These are phyloP conservation scores for Strigamia crassipes DNA, from an alignment of 2,888 invertebrate species.

Conservation along the genomic window DNA sequence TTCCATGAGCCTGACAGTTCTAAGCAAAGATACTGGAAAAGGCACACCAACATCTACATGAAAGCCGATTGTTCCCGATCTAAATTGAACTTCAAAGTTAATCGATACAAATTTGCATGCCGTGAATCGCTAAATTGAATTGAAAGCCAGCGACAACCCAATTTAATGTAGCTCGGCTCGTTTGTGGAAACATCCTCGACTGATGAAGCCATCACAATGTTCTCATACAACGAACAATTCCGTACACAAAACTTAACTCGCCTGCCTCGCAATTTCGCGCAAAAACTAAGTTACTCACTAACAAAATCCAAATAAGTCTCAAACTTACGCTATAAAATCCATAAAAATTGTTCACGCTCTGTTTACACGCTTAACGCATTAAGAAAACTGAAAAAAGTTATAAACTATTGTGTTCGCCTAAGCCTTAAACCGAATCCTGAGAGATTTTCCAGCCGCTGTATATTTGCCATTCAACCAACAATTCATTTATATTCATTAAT, in stretches of 20 bases:
- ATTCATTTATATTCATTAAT: constrained; percentile 35
- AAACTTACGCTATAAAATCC: too few relatives aligned
- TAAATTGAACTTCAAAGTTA: constrained; percentile 36
- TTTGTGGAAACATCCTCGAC: constrained; percentile 36
- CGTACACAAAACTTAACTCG: not conserved
- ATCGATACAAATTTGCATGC: constrained; percentile 35
- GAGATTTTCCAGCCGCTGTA: not conserved
- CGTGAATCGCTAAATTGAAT: constrained; percentile 38
- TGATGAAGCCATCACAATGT: constrained; percentile 35
- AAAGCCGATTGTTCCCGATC: constrained; percentile 36
- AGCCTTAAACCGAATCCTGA: too few relatives aligned
- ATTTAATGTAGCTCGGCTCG: constrained; percentile 42
- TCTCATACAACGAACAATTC: constrained; percentile 7
- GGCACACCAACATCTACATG: not conserved
- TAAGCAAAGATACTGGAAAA: constrained; percentile 6
- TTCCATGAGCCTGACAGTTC: constrained; percentile 34
- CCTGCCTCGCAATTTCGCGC: not conserved
- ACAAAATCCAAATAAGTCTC: not conserved
- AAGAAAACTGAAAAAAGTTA: not conserved
- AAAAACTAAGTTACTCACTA: not conserved
- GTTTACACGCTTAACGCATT: too few relatives aligned
- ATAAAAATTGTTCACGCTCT: too few relatives aligned
- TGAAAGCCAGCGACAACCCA: constrained; percentile 32
- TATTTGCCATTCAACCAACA: not conserved
- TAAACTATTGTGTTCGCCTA: not conserved